Evolutionary conservation across 2,888 invertebrate genomes (phyloP).

Genomic region (Tineola bisselliella): DNA sequence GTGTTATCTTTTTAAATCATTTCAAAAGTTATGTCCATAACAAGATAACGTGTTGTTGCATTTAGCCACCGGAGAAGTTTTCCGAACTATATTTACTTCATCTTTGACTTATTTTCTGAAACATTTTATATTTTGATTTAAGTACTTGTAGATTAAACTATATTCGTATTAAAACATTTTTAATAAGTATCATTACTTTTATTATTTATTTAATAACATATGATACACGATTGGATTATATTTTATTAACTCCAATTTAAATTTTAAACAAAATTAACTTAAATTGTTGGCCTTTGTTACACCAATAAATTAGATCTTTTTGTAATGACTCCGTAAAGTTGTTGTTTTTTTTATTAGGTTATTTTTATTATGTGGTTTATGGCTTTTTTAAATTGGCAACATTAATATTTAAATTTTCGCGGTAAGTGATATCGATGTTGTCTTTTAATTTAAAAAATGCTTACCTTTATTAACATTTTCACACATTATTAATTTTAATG

Average conservation of each 20-base stretch:
- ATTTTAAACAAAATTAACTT: no score
- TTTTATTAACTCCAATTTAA: no score
- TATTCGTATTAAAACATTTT: no score
- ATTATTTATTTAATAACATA: no score
- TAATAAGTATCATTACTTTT: no score
- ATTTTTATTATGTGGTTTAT: neutral
- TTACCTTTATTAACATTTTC: neutral
- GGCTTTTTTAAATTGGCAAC: neutral
- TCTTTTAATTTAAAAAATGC: slow-evolving; percentile 9
- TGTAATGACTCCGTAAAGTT: neutral
- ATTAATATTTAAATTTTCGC: neutral
- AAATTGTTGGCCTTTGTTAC: neutral
- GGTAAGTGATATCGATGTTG: slow-evolving; percentile 1
- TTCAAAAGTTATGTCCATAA: neutral
- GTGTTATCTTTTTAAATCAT: no score
- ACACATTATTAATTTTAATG: no score
- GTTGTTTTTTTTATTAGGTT: neutral
- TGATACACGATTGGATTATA: no score
- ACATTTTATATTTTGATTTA: neutral
- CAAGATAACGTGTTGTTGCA: neutral
- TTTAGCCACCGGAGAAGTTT: neutral
- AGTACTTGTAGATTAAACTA: no score
- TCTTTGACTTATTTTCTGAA: slow-evolving; percentile 1
- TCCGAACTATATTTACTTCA: slow-evolving; percentile 5
- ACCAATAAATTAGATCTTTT: neutral